These are phyloP conservation scores for Strongylocentrotus purpuratus DNA, from an alignment of 35 echinoderm and acorn worm genomes.

Conservation along the genomic window DNA sequence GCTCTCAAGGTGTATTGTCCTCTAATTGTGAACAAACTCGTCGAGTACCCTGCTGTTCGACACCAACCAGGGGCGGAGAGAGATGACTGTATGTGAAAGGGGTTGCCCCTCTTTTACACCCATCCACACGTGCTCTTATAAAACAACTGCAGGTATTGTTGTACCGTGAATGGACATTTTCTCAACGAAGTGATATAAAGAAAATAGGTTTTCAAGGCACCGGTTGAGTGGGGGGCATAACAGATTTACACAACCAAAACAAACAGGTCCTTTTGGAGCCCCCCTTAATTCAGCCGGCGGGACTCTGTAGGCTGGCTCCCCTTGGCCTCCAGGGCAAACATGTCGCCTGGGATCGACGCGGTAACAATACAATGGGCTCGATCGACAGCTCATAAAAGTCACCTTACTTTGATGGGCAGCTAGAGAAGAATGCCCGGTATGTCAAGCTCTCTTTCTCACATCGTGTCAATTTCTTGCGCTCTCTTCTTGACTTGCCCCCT, in stretches of 20 bases:
- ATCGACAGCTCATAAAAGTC: slow-evolving; percentile 39
- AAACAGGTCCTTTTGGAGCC: slow-evolving; percentile 23
- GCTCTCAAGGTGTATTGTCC: slow-evolving; percentile 34
- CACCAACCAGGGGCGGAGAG: background rate
- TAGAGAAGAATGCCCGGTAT: slow-evolving; percentile 37
- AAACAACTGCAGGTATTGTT: slow-evolving; percentile 11
- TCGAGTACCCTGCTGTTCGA: background rate
- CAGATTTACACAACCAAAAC: slow-evolving; percentile 26
- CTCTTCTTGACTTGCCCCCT: background rate
- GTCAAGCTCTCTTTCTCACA: slow-evolving; percentile 26
- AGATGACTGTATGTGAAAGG: background rate
- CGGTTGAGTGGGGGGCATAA: background rate
- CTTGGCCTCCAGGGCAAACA: slow-evolving; percentile 25
- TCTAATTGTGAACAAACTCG: slow-evolving; percentile 40
- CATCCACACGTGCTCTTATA: background rate
- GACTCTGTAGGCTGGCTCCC: slow-evolving; percentile 20
- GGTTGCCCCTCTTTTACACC: background rate
- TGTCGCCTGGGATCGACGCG: slow-evolving; percentile 13
- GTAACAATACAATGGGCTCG: slow-evolving; percentile 24
- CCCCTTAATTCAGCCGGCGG: slow-evolving; percentile 35
- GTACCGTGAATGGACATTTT: slow-evolving; percentile 5
- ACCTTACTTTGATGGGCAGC: slow-evolving; percentile 27
- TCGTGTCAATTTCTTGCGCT: slow-evolving; percentile 21
- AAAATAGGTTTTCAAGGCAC: background rate
- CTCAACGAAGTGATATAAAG: slow-evolving; percentile 14